Base-by-base conservation (phyloP, 1,140 invertebrate genomes). In the Drosophila lacteicornis region DNA sequence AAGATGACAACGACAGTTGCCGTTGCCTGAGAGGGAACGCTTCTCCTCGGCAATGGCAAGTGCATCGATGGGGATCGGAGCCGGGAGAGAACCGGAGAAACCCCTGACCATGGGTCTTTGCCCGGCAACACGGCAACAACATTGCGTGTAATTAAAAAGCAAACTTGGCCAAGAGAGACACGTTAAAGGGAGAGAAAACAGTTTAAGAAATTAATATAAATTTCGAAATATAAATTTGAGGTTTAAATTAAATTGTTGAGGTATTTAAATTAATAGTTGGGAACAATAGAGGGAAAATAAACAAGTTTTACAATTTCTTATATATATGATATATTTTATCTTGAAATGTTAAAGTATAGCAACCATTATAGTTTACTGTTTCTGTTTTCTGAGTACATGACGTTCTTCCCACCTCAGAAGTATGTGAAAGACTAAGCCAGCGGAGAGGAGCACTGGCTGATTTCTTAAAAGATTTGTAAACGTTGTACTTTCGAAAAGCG, bases 131-230 rank as follows among this genome's bases (percentile, higher is more conserved):
- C 15, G 42, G 68, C 42, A 66, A 73, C 67, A 66, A 68, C 68
- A 76, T 90, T 88, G 85, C 85, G 85, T 90, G 85, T 90, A 90
- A 90, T 90, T 90, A 90, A 90, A 90, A 90, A 75, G 70, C 85
- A 90, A 90, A 80, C 85, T 90, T 84, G 67, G 75, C 55, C 51
- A 47, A 38, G 22, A 46, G 46, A 30, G 57, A 38, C 43, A 38
- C 19, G 13, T 66, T 42, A 19, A 61, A 51, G 53, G 9, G 36
- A 33, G 19, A 13, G 13, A 15, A 22, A 25, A 38, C 62, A 67
- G 49, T 67, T 19, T 4, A n/a, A 36, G 17, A 51, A 43, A 50
- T 43, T 3, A 15, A 58, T n/a, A 19, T 4, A 8, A n/a, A 8
- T 15, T 9, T 36, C 0, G 3, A 19, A 22, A 13, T 12, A 25